Evolutionary conservation across 1,140 invertebrate species (phyloP).

Genomic region (Brachionus manjavacas): DNA sequence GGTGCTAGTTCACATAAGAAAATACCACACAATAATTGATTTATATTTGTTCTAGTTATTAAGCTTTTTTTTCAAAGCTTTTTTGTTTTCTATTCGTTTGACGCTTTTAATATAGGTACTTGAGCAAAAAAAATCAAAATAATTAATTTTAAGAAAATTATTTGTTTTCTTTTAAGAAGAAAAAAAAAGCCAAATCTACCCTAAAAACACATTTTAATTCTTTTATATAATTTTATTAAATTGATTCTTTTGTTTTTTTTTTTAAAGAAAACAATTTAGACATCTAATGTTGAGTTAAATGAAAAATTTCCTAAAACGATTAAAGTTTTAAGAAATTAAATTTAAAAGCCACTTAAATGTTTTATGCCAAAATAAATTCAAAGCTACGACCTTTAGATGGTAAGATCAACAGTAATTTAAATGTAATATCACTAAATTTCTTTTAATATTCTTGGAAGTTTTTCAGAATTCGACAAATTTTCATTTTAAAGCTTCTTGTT

Average conservation of each 20-base stretch:
- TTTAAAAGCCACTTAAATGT: not conserved
- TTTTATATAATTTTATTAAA: not conserved
- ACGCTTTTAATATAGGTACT: not conserved
- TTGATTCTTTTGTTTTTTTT: not conserved
- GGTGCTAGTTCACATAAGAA: not conserved
- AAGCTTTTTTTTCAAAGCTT: not conserved
- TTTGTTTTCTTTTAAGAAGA: not conserved
- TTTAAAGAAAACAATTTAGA: not conserved
- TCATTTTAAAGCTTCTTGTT: too few relatives aligned
- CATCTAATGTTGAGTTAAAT: not conserved
- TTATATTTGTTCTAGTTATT: slow-evolving; percentile 1
- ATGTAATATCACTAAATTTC: not conserved
- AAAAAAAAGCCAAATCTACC: not conserved
- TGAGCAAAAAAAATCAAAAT: not conserved
- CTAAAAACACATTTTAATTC: not conserved
- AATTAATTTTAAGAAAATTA: not conserved
- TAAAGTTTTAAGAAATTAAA: not conserved
- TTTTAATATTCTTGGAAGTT: too few relatives aligned
- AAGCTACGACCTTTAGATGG: not conserved
- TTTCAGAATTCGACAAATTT: too few relatives aligned
- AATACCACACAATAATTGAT: not conserved
- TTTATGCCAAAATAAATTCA: not conserved
- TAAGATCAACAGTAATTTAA: not conserved
- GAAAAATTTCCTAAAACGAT: not conserved
- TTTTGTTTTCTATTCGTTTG: not conserved